Evolutionary conservation across 2,888 invertebrate genomes (phyloP).

Genomic region (Agriotes lineatus): DNA sequence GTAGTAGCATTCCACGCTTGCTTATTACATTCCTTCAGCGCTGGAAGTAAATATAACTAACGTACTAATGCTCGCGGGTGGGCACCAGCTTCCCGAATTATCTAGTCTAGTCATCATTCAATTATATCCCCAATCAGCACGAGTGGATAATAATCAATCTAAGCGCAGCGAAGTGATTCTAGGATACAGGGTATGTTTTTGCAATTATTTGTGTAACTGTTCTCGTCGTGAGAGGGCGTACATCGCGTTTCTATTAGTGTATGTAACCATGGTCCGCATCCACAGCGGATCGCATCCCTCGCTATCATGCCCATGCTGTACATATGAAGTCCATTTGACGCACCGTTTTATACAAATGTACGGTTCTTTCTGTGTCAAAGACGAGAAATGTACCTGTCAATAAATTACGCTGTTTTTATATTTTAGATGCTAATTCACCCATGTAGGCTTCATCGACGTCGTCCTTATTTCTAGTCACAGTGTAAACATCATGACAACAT

Average conservation of each 20-base stretch:
- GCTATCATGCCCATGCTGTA: conserved; percentile 63
- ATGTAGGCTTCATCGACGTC: conserved; percentile 36
- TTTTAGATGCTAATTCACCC: conserved; percentile 53
- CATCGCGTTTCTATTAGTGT: conserved; percentile 57
- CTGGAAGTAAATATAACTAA: conserved; percentile 57
- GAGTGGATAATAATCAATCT: conserved; percentile 63
- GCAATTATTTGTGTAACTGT: conserved; percentile 83
- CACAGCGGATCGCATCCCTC: conserved; percentile 57
- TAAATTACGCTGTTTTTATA: conserved; percentile 52
- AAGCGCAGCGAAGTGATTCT: conserved; percentile 81
- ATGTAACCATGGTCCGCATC: conserved; percentile 53
- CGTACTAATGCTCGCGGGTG: conserved; percentile 49
- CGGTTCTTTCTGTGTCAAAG: conserved; percentile 60
- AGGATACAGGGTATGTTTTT: conserved; percentile 96
- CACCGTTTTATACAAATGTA: conserved; percentile 63
- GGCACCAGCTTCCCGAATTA: conserved; percentile 48
- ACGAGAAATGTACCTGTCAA: conserved; percentile 60
- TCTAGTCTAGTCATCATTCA: conserved; percentile 49
- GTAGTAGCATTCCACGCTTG: conserved; percentile 63
- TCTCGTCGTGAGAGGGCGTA: conserved; percentile 43
- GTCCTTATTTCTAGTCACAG: conserved; percentile 8
- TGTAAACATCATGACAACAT: conserved; percentile 18
- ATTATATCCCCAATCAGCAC: conserved; percentile 61
- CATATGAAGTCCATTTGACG: conserved; percentile 63
- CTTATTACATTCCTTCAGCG: conserved; percentile 64